phyloP scores from a whole-genome alignment of 2,888 invertebrate genomes.

The Ceriagrion tenellum region DNA sequence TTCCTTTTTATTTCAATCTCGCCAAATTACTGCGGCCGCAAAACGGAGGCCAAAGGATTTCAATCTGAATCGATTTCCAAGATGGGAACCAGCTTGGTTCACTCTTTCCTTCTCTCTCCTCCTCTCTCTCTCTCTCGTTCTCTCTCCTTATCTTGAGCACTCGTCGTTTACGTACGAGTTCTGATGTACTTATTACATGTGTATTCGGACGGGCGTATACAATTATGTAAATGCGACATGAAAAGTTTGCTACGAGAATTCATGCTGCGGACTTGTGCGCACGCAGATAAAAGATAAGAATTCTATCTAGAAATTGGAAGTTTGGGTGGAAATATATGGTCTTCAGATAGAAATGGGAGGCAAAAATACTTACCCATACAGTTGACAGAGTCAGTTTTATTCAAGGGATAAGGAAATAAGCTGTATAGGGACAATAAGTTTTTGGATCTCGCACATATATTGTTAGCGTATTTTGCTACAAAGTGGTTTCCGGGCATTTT shows the following conservation, averaged over 20 bases:
- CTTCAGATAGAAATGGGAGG: neutral
- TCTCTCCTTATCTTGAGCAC: constrained; percentile 4
- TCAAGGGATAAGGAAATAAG: neutral
- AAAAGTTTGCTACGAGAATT: neutral
- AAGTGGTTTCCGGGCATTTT: neutral
- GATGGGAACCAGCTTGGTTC: neutral
- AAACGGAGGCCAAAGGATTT: constrained; percentile 30
- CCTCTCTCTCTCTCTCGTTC: neutral
- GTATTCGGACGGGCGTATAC: neutral
- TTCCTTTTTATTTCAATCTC: constrained; percentile 50
- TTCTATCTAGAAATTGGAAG: neutral
- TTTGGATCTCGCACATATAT: neutral
- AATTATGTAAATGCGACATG: neutral
- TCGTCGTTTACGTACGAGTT: neutral
- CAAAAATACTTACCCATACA: neutral
- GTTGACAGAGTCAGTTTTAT: neutral
- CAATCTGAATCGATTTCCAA: constrained; percentile 43
- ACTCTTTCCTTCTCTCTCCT: neutral
- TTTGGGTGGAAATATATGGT: neutral
- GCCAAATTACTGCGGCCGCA: constrained; percentile 47
- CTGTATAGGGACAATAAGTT: neutral
- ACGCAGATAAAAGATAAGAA: neutral
- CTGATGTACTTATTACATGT: neutral
- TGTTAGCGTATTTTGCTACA: neutral
- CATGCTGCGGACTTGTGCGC: neutral